Evolutionary conservation across 2,888 invertebrate genomes (phyloP), one percentile per base, ranked within the genome.

Genomic region (Eupithecia abbreviata): DNA sequence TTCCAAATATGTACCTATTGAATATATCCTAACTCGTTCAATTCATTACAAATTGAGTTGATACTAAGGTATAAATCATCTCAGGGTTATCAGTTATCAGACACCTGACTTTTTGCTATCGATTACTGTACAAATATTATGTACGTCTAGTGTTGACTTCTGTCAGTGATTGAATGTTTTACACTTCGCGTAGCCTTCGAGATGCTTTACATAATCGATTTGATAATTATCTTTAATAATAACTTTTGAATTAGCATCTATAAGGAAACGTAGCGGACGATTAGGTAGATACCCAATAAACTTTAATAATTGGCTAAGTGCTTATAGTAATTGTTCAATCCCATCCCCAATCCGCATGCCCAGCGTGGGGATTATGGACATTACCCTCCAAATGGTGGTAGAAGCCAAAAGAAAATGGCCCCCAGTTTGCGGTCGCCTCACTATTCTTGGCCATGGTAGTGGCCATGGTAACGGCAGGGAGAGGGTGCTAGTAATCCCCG

Each of bases 1-100:
- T 18, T 30, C 4, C 30, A 18, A 58, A 18, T 18, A 43, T 43
- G 5, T 43, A n/a, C n/a, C n/a, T n/a, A 58, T 58, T 18, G n/a
- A 18, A 58, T 9, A 58, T 18, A 62, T 30, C 2, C 62, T 30
- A 62, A 18, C 10, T 62, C 30, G 30, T 62, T 62, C 30, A 62
- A 30, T 62, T 62, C 30, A 30, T 9, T 58, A 62, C 4, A 30
- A 62, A 62, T 12, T 12, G 18, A 18, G 58, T 58, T 18, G 3
- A 62, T 62, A 62, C 10, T 5, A 18, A 45, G 12, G 41, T 68
- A 45, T 68, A 62, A 71, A 73, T 73, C 30, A 18, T 73, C 62
- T 75, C 71, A 75, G 67, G 73, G 76, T 66, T 76, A 76, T 42
- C 55, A 68, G 76, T 66, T 76, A 76, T 42, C 55, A 68, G n/a